Evolutionary conservation across 92 coral and sea anemone genomes (phyloP), one percentile per base, ranked within the genome.

Genomic region (Epizoanthus illoricatus): DNA sequence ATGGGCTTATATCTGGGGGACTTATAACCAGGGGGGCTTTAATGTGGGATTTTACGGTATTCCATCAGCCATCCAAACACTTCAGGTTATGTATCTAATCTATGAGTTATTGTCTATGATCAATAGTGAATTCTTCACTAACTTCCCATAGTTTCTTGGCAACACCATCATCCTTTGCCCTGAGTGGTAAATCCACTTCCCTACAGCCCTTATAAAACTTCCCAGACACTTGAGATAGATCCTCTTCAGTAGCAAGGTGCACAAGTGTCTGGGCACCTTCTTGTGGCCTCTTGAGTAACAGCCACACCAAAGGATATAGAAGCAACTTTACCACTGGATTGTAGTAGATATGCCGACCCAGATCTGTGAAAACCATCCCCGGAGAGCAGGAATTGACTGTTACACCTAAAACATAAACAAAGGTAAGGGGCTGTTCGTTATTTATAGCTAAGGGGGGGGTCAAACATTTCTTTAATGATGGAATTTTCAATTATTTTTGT

Each of bases 201-300:
- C 63, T 86, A 85, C 99, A 96, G 84, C 93, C 85, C 16, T 81
- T 86, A 84, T 91, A 96, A 64, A 85, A 86, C 74, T 83, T 88
- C 80, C 99, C 98, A 16, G 99, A 93, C 43, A 93, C 89, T 18
- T 71, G 61, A 15, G 66, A 39, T 54, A 96, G 86, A 18, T 75
- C 81, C 21, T 88, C 90, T 63, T 92, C 99, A 59, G 99, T 96
- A 12, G 98, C 94, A 91, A 97, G 94, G 75, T 96, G 91, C 7
- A 93, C 84, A 5, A 92, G 81, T 5, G 99, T 96, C 87, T 96
- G 98, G 52, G 97, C 97, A 7, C 99, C 99, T 85, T 96, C 97
- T 58, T 81, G 57, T 6, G 99, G 98, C 21, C 90, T 91, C 76
- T 96, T 96, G 60, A 88, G 76, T 69, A 93, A 87, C 24, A 93